These are phyloP conservation scores for Pipa parva DNA, from an alignment of 2,113 vertebrate genomes.

Conservation along the genomic window DNA sequence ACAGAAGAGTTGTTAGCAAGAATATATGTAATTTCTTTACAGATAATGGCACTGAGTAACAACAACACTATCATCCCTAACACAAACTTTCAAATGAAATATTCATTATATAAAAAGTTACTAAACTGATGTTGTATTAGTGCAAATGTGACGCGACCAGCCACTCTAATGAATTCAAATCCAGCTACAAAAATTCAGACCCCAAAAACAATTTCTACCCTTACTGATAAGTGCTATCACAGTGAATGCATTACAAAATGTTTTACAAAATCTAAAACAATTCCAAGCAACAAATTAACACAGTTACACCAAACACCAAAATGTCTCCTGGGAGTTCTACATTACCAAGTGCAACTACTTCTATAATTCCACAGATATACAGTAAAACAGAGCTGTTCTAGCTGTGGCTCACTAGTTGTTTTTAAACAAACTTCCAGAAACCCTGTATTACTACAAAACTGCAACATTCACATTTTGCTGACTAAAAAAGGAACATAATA, in stretches of 20 bases:
- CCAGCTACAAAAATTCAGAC: not conserved
- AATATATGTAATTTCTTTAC: conserved; percentile 1
- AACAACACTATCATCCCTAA: not conserved
- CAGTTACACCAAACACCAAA: not conserved
- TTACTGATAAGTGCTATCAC: not conserved
- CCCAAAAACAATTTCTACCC: not conserved
- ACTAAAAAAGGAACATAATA: not conserved
- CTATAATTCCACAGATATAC: not conserved
- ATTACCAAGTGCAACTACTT: conserved; percentile 22
- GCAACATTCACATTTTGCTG: not conserved
- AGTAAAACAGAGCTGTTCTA: not conserved
- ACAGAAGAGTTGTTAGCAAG: not conserved
- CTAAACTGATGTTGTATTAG: conserved; percentile 8
- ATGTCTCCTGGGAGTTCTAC: not conserved
- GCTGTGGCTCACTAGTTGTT: not conserved
- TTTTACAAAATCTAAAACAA: not conserved
- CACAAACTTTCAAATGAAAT: no score
- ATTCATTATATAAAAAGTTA: not conserved
- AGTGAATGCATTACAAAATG: not conserved
- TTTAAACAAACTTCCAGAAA: no score
- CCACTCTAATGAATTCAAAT: not conserved
- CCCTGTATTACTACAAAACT: not conserved
- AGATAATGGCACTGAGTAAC: conserved; percentile 15
- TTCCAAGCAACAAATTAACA: not conserved
- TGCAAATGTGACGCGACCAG: conserved; percentile 17